These are phyloP conservation scores for Bombus breviceps DNA, from an alignment of 1,140 invertebrate genomes.

Conservation along the genomic window DNA sequence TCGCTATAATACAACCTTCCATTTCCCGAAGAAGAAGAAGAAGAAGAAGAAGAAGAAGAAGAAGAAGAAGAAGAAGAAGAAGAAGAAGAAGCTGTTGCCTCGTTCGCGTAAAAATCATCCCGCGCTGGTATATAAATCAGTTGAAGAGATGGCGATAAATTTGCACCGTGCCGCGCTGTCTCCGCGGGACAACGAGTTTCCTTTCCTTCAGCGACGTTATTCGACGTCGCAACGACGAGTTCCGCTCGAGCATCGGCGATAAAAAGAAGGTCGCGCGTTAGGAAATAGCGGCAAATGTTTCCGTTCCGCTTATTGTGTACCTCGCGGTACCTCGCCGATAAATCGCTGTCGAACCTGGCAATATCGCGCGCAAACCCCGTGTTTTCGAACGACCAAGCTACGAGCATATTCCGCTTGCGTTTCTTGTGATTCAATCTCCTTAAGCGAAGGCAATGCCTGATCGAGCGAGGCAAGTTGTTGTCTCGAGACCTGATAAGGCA, in stretches of 20 bases:
- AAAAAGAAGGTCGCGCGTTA: conserved; percentile 6
- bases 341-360: conserved; percentile 57
- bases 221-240: background rate
- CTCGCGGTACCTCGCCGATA: conserved; percentile 41
- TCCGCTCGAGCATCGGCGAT: conserved; percentile 3
- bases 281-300: conserved; percentile 32
- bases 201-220: conserved; percentile 7
- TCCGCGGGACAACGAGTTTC: background rate
- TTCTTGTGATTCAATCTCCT: background rate
- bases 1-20: background rate
- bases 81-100: background rate
- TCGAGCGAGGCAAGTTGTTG: background rate
- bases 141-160: conserved; percentile 20
- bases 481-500: no score
- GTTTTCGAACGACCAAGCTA: background rate
- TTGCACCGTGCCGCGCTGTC: background rate
- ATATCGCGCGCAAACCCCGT: conserved; percentile 20
- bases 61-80: no score
- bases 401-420: background rate
- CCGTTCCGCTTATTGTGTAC: conserved; percentile 22
- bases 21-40: background rate
- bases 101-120: conserved; percentile 10
- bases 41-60: no score
- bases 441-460: background rate
- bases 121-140: conserved; percentile 11